Evolutionary conservation across 2,113 vertebrate genomes (phyloP), one percentile per base, ranked within the genome.

Genomic region (Mesocricetus auratus): DNA sequence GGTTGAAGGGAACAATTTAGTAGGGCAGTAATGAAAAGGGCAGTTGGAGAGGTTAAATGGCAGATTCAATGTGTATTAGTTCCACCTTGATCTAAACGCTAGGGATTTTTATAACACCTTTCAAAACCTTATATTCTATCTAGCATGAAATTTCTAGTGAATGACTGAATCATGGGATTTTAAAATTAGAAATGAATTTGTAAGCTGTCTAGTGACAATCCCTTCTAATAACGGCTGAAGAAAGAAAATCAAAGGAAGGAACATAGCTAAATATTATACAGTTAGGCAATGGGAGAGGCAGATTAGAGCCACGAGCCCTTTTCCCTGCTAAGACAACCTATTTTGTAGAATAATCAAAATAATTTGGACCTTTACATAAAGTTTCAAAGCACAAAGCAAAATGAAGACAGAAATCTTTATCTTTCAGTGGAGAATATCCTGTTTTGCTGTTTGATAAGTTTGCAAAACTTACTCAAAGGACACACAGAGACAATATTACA

Each of bases 341-440:
- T 86, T 21, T 71, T 89, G n/a, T n/a, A 88, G 71, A 92, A 94
- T 68, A 85, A 89, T 39, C 45, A 93, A 92, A 94, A 56, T 42
- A 89, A 26, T n/a, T 90, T 66, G 87, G 77, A 78, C 9, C 17
- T 82, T 81, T 85, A 66, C 5, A 75, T 58, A 62, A 87, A 47
- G 22, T 86, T 95, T 93, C 24, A 95, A 95, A 91, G 58, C 33
- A 16, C n/a, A 16, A 64, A 26, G n/a, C 8, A 85, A 88, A 86
- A 68, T 73, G 62, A 88, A 88, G 29, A 66, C 6, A 81, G 2
- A 88, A 82, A 78, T 81, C 5, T 88, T 94, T 83, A 93, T 66
- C 81, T 86, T 87, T 66, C 81, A 92, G 56, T 79, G 92, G 56
- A 87, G 22, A 89, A 58, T 4, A 85, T 71, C 2, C 0, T 90